A percentile compares a stretch with the other conserved stretches of the same genome.
These are phyloP conservation scores for Zeus faber DNA, from an alignment of 2,113 vertebrate species.

Conservation along the genomic window DNA sequence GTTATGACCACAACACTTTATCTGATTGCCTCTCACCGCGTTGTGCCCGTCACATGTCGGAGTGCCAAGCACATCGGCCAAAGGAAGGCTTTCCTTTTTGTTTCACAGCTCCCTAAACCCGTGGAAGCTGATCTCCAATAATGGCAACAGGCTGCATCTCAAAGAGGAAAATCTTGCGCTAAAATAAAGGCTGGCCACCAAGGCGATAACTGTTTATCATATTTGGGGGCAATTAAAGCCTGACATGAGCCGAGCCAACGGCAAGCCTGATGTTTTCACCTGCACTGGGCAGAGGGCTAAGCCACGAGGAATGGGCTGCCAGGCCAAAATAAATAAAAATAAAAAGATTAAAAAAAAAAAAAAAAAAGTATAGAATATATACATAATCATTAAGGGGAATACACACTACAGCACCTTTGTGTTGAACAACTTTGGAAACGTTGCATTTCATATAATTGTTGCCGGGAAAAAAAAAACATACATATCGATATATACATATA, in stretches of 20 bases:
- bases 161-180: constrained; percentile 30
- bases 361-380: too few species aligned
- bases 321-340: constrained; percentile 18
- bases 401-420: too few species aligned
- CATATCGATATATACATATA: too few species aligned
- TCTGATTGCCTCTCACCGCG: background rate
- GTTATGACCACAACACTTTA: background rate
- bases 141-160: constrained; percentile 9
- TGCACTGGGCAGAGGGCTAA: constrained; percentile 22
- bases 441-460: too few species aligned
- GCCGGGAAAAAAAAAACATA: too few species aligned
- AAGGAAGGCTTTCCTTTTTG: constrained; percentile 6
- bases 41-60: constrained; percentile 28
- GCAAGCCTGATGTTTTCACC: constrained; percentile 30
- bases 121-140: too few species aligned
- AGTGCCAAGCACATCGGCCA: constrained; percentile 13
- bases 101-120: background rate
- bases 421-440: too few species aligned
- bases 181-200: constrained; percentile 37
- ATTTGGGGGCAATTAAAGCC: constrained; percentile 32
- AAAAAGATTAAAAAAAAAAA: constrained; percentile 2
- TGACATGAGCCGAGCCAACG: constrained; percentile 11
- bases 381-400: too few species aligned
- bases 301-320: too few species aligned
- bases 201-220: constrained; percentile 32